Percentiles rank a stretch among this genome's conserved stretches.
Evolutionary conservation across 2,797 vertebrate species (phyloP).

Genomic region (Sarcophilus harrisii): DNA sequence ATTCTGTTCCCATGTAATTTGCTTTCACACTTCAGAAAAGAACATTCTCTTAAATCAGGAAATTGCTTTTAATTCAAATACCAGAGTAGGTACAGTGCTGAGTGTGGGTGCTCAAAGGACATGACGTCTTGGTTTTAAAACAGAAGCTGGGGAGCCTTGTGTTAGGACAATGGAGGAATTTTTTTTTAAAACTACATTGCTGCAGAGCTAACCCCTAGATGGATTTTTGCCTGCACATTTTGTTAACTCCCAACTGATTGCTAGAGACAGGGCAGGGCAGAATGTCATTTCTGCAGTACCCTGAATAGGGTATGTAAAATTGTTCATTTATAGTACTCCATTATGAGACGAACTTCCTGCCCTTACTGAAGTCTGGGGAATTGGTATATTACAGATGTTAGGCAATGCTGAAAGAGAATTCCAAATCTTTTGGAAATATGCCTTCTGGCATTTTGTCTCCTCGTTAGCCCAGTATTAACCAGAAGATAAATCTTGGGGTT

Average conservation of each 20-base stretch:
- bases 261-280: not conserved
- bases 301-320: not conserved
- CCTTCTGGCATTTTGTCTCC: conserved; percentile 54
- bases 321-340: not conserved
- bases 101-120: not conserved
- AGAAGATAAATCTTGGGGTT: conserved; percentile 61
- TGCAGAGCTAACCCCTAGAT: not conserved
- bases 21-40: conserved; percentile 38
- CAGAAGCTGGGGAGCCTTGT: not conserved
- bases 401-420: conserved; percentile 60
- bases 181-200: not conserved
- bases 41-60: conserved; percentile 31
- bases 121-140: not conserved
- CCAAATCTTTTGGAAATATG: conserved; percentile 50
- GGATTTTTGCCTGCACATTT: not conserved
- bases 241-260: not conserved
- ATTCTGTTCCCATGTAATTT: conserved; percentile 48
- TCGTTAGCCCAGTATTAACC: conserved; percentile 58
- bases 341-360: not conserved
- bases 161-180: not conserved
- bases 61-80: conserved; percentile 29
- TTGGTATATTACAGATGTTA: conserved; percentile 18
- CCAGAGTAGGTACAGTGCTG: not conserved
- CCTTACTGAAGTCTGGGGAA: not conserved
- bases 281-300: not conserved